Conservation (phyloP, 2,888 invertebrate species). For the Trachelus tabidus region DNA sequence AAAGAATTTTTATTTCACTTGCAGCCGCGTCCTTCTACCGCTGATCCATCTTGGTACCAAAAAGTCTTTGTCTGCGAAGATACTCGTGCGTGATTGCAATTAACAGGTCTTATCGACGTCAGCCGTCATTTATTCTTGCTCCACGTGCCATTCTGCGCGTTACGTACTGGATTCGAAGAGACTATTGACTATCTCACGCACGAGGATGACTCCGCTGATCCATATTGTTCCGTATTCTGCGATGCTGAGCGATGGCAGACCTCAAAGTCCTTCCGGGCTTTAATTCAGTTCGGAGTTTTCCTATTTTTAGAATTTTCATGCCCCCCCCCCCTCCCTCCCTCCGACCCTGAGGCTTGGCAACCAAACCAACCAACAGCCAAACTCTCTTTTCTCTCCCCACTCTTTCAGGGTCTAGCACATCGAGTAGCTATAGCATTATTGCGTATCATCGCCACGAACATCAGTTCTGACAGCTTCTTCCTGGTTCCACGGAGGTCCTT, state of each 20-base stretch:
- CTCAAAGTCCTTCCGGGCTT: not conserved
- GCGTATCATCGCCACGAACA: conserved; percentile 27
- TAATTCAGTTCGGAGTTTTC: not conserved
- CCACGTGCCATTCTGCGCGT: not conserved
- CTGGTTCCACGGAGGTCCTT: conserved; percentile 31
- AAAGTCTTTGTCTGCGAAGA: not conserved
- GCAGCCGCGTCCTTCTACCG: not conserved
- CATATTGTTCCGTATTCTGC: not conserved
- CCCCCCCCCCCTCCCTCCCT: not conserved
- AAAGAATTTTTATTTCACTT: not conserved
- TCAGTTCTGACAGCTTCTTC: conserved; percentile 32
- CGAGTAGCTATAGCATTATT: not conserved
- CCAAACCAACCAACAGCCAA: not conserved
- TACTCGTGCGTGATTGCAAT: not conserved
- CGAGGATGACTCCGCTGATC: not conserved
- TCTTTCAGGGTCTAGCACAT: not conserved
- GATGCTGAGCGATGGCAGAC: not conserved
- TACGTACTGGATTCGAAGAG: not conserved
- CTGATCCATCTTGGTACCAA: not conserved
- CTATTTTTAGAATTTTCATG: conserved; percentile 26
- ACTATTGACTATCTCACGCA: not conserved
- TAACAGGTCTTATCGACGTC: not conserved
- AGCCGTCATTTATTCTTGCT: not conserved
- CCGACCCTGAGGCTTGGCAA: conserved; percentile 3
- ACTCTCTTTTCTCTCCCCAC: not conserved